A percentile compares a stretch with the other conserved stretches of the same genome.
Conservation (phyloP, 2,888 invertebrate genomes). For the Sinotaia quadrata region DNA sequence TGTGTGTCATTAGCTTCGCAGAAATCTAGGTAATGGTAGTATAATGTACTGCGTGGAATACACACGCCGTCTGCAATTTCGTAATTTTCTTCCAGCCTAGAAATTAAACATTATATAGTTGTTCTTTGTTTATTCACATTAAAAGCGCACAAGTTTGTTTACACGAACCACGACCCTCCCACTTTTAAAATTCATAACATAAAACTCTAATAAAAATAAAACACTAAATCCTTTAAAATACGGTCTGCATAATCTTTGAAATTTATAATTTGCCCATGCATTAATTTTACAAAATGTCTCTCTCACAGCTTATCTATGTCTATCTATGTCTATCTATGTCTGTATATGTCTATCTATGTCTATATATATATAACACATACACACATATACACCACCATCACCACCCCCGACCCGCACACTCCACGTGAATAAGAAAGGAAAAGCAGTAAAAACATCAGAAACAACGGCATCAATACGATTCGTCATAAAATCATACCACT, state of each 20-base stretch:
- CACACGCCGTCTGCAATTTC: slow-evolving; percentile 75
- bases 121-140: not conserved
- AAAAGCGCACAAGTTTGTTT: not conserved
- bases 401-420: not conserved
- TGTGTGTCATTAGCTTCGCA: slow-evolving; percentile 73
- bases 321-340: no score
- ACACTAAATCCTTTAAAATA: no score
- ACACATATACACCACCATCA: not conserved
- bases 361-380: not conserved
- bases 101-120: not conserved
- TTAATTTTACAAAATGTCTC: no score
- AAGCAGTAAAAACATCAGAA: not conserved
- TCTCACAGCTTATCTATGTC: no score
- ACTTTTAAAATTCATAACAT: no score
- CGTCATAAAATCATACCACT: slow-evolving; percentile 58
- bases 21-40: slow-evolving; percentile 75
- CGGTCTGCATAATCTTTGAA: no score
- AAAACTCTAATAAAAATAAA: no score
- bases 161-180: not conserved
- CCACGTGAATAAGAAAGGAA: not conserved
- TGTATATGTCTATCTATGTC: no score
- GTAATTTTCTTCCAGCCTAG: slow-evolving; percentile 74
- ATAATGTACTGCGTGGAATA: slow-evolving; percentile 74
- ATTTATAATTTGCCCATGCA: no score
- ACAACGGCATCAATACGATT: not conserved